Evolutionary conservation across 2,113 vertebrate genomes (phyloP).

Genomic region (Petrocephalus zakoni): DNA sequence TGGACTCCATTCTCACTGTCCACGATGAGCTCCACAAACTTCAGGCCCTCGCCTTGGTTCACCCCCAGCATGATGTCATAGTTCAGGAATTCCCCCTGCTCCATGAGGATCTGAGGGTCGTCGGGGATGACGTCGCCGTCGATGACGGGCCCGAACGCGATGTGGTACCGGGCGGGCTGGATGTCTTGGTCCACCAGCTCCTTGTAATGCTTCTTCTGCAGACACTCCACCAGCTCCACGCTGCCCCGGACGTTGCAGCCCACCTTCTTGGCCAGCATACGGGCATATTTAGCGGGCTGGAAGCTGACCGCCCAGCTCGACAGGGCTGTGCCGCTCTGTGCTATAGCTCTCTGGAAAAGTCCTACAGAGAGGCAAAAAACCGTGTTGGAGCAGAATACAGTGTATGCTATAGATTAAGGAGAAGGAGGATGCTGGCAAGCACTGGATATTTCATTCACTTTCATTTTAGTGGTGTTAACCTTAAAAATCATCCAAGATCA

Average conservation of each 20-base stretch:
- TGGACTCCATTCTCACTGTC: slow-evolving; percentile 94
- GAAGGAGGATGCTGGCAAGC: not conserved
- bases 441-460: not conserved
- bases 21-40: slow-evolving; percentile 93
- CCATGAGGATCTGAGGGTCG: slow-evolving; percentile 97
- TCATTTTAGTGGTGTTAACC: not conserved
- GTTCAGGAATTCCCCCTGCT: slow-evolving; percentile 98
- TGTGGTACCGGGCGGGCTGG: slow-evolving; percentile 89
- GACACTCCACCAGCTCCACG: slow-evolving; percentile 91
- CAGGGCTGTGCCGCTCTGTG: slow-evolving; percentile 90
- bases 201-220: slow-evolving; percentile 88
- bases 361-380: slow-evolving; percentile 56
- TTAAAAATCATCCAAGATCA: not conserved
- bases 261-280: slow-evolving; percentile 90
- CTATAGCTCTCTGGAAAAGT: slow-evolving; percentile 96
- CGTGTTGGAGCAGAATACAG: not conserved
- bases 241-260: slow-evolving; percentile 95
- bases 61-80: slow-evolving; percentile 98
- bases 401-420: not conserved
- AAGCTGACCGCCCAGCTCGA: slow-evolving; percentile 99
- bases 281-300: slow-evolving; percentile 93
- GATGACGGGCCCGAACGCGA: slow-evolving; percentile 94
- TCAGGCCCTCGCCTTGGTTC: slow-evolving; percentile 95
- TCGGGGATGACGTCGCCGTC: slow-evolving; percentile 96
- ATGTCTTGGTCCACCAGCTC: slow-evolving; percentile 98